A percentile compares a stretch with the other conserved stretches of the same genome.
Conservation (phyloP, 1,140 invertebrate species). For the Thalassaphorura encarpata region DNA sequence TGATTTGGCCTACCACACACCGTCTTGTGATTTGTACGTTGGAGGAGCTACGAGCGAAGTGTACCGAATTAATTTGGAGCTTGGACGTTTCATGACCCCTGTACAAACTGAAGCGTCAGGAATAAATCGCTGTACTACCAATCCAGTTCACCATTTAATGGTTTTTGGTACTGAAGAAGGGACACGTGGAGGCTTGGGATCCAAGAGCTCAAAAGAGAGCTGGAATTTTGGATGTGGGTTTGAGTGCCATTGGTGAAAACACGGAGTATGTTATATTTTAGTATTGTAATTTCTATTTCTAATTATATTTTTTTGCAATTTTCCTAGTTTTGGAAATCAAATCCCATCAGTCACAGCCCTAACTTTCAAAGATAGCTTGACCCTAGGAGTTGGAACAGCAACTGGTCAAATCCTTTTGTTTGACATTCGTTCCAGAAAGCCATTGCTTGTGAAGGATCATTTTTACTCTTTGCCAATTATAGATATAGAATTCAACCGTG, state of each 20-base stretch:
- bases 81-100: slow-evolving; percentile 84
- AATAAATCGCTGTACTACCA: slow-evolving; percentile 78
- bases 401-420: slow-evolving; percentile 90
- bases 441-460: slow-evolving; percentile 85
- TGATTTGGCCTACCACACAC: slow-evolving; percentile 83
- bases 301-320: no score
- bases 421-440: slow-evolving; percentile 85
- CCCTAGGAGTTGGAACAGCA: slow-evolving; percentile 80
- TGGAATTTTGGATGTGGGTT: slow-evolving; percentile 73
- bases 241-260: slow-evolving; percentile 54
- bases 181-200: slow-evolving; percentile 93
- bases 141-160: slow-evolving; percentile 78
- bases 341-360: slow-evolving; percentile 70
- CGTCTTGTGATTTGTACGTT: slow-evolving; percentile 83
- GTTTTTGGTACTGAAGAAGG: slow-evolving; percentile 81
- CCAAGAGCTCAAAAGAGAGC: slow-evolving; percentile 63
- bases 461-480: slow-evolving; percentile 88
- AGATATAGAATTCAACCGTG: slow-evolving; percentile 72
- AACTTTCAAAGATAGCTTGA: slow-evolving; percentile 68
- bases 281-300: neutral
- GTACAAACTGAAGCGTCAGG: slow-evolving; percentile 61
- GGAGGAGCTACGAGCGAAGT: slow-evolving; percentile 81
- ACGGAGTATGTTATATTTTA: slow-evolving; percentile 42
- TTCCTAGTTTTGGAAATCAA: slow-evolving; percentile 33
- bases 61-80: slow-evolving; percentile 89